A percentile compares a stretch with the other conserved stretches of the same genome.
These are phyloP conservation scores for Eumacrocentrus americanus DNA, from an alignment of 2,888 invertebrate species.

Conservation along the genomic window DNA sequence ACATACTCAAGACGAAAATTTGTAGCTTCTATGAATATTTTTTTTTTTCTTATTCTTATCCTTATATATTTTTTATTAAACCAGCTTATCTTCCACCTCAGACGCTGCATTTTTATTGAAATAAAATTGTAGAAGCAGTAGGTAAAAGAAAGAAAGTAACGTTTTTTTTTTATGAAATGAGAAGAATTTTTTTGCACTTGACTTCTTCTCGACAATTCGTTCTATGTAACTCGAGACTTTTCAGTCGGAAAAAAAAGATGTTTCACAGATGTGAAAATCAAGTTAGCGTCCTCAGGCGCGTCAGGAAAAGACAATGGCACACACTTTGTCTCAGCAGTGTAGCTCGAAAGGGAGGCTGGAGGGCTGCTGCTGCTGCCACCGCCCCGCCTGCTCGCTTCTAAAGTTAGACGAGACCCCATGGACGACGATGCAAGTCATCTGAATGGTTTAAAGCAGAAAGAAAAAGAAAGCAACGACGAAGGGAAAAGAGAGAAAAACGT, in stretches of 20 bases:
- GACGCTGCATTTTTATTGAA: not conserved
- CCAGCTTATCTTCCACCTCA: not conserved
- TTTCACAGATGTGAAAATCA: not conserved
- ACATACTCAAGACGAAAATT: conserved; percentile 1
- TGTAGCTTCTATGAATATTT: conserved; percentile 2
- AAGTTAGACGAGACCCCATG: conserved; percentile 37
- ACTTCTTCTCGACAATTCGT: not conserved
- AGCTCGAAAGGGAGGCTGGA: not conserved
- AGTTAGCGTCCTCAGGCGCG: not conserved
- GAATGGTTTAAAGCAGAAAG: conserved; percentile 17
- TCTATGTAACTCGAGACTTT: not conserved
- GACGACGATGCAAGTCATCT: conserved; percentile 24
- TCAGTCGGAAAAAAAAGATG: not conserved
- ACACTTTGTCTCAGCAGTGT: not conserved
- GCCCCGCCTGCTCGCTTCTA: conserved; percentile 25
- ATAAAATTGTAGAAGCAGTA: not conserved
- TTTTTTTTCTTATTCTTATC: not conserved
- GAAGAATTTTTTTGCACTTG: not conserved
- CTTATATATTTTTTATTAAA: not conserved
- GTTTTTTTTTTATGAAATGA: not conserved
- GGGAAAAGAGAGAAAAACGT: conserved; percentile 12
- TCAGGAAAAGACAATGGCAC: not conserved
- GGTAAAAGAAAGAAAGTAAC: no score
- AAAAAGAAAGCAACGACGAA: not conserved
- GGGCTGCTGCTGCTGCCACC: not conserved